phyloP scores from a whole-genome alignment of 2,888 invertebrate species.

The Torymus texanus region DNA sequence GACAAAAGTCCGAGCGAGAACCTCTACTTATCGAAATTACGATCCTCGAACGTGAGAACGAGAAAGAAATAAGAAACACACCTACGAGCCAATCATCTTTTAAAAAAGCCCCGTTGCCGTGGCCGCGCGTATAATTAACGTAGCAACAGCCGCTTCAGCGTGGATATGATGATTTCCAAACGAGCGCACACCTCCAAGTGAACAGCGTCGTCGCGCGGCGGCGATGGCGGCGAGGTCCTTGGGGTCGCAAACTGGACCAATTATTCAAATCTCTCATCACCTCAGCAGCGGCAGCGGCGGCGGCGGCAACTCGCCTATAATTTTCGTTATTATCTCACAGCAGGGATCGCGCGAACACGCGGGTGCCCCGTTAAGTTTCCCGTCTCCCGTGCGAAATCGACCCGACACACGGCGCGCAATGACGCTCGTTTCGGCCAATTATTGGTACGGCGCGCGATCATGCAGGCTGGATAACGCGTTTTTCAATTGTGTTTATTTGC shows the following conservation, averaged over 20 bases:
- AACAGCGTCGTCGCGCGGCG: not conserved
- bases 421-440: too few relatives aligned
- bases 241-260: conserved; percentile 50
- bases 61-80: not conserved
- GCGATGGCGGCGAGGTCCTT: not conserved
- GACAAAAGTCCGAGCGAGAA: too few relatives aligned
- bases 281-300: too few relatives aligned
- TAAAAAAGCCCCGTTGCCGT: not conserved
- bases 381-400: too few relatives aligned
- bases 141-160: not conserved
- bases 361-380: conserved; percentile 11
- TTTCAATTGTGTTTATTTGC: too few relatives aligned
- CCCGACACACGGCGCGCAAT: too few relatives aligned
- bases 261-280: conserved; percentile 60
- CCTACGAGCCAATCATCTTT: conserved; percentile 5
- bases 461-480: too few relatives aligned
- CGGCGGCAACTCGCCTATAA: conserved; percentile 50
- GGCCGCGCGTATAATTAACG: conserved; percentile 20
- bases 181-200: not conserved
- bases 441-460: too few relatives aligned
- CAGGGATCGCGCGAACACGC: not conserved
- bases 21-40: too few relatives aligned
- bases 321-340: conserved; percentile 58
- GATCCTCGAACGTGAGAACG: not conserved
- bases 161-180: not conserved